phyloP scores from a whole-genome alignment of 2,797 vertebrate genomes.

The Sebastes reedi region DNA sequence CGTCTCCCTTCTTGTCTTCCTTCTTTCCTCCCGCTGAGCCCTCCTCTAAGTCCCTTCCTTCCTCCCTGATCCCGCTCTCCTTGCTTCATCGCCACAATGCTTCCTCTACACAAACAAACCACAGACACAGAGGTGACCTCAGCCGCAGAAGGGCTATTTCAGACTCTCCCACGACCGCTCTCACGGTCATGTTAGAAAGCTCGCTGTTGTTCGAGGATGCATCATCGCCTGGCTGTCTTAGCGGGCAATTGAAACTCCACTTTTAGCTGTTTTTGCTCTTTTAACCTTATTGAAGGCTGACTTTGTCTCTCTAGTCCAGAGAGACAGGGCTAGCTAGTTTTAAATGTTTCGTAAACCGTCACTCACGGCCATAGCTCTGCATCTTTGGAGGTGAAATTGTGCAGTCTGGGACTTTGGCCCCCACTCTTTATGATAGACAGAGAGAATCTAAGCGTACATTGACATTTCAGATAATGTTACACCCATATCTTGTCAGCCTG shows the following conservation, averaged over 20 bases:
- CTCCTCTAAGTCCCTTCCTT: conserved; percentile 74
- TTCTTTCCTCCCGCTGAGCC: conserved; percentile 70
- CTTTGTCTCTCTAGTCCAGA: not conserved
- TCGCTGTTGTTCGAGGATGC: conserved; percentile 7
- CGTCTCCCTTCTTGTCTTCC: conserved; percentile 60
- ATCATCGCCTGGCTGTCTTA: not conserved
- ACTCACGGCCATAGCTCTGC: not conserved
- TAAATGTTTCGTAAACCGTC: conserved; percentile 1
- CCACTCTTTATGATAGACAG: not conserved
- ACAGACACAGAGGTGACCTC: conserved; percentile 67
- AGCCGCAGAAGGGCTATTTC: conserved; percentile 37
- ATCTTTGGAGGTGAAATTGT: not conserved
- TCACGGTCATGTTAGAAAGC: not conserved
- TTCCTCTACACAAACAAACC: conserved; percentile 68
- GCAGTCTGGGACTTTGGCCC: not conserved
- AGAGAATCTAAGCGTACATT: not conserved
- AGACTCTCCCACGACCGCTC: conserved; percentile 38
- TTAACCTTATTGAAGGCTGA: not conserved
- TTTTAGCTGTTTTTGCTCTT: not conserved
- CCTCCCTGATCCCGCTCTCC: conserved; percentile 68
- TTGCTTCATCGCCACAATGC: conserved; percentile 69
- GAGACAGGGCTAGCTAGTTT: not conserved
- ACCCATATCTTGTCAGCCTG: not conserved
- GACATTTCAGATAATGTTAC: conserved; percentile 27
- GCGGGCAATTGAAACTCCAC: not conserved